Evolutionary conservation across 1,140 invertebrate species (phyloP).

Genomic region (Nymphalis io): DNA sequence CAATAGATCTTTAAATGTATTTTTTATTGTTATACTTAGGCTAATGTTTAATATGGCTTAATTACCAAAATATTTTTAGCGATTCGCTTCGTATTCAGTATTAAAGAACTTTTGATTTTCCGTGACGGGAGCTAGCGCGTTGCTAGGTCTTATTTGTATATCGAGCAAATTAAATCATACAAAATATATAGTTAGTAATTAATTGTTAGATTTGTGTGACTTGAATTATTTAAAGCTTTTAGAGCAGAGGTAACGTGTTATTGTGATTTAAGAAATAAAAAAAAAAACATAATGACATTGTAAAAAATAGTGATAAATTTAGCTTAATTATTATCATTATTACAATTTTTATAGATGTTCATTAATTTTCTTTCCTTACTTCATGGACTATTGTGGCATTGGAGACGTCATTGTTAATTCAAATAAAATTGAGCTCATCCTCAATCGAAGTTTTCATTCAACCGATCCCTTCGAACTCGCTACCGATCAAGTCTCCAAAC

Average conservation of each 20-base stretch:
- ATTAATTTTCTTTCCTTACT: slow-evolving; percentile 79
- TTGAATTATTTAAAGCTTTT: slow-evolving; percentile 80
- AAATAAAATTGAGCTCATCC: slow-evolving; percentile 80
- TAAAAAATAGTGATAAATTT: slow-evolving; percentile 79
- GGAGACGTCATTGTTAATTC: slow-evolving; percentile 80
- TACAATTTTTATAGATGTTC: slow-evolving; percentile 81
- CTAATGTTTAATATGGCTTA: slow-evolving; percentile 71
- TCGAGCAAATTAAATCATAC: slow-evolving; percentile 77
- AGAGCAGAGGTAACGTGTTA: slow-evolving; percentile 78
- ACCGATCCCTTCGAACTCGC: slow-evolving; percentile 54
- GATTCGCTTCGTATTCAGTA: slow-evolving; percentile 75
- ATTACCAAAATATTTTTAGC: slow-evolving; percentile 76
- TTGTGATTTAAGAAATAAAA: slow-evolving; percentile 73
- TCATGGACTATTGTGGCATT: slow-evolving; percentile 79
- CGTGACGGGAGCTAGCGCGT: slow-evolving; percentile 58
- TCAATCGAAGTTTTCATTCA: slow-evolving; percentile 78
- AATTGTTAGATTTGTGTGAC: slow-evolving; percentile 81
- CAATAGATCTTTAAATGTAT: slow-evolving; percentile 63
- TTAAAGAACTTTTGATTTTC: slow-evolving; percentile 68
- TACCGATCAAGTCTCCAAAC: slow-evolving; percentile 55
- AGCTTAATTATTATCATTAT: slow-evolving; percentile 79
- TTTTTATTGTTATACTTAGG: slow-evolving; percentile 72
- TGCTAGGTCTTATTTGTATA: slow-evolving; percentile 76
- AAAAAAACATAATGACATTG: slow-evolving; percentile 79
- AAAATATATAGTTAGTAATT: slow-evolving; percentile 80